Base-by-base conservation (phyloP, 2,797 vertebrate genomes). In the Siniperca scherzeri region DNA sequence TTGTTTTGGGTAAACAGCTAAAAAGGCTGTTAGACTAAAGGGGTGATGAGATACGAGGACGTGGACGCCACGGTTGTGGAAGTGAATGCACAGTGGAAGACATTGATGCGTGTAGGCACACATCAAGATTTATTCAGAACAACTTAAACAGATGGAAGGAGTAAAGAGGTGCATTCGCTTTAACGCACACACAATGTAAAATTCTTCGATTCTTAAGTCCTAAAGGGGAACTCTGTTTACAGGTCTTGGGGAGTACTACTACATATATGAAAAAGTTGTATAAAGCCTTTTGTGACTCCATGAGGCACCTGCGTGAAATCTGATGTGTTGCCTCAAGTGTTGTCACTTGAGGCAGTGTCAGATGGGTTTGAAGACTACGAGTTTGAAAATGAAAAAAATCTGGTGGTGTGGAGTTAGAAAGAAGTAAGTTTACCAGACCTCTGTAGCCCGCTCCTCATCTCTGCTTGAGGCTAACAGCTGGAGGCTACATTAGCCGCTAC, bases 1-100 rank as follows among this genome's bases (percentile, higher is more conserved):
- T 72, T 95, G 93, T 94, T 93, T 89, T 83, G 92, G 82, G 92
- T 94, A 94, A 95, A 95, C 92, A 91, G 70, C 70, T 81, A 90
- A 94, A 94, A 94, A 93, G 89, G 91, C 78, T 84, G 75, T 89
- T 77, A 44, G 77, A 85, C 87, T 88, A 59, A 91, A 91, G 87
- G 77, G 76, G 78, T 69, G 93, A 85, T 85, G 93, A 95, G 72
- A 88, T 78, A 87, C 5, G 56, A 80, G 87, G 82, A 77, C 22
- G 44, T 25, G 81, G 81, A 64, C 25, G 60, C 64, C 75, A 70
- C 25, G 62, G 83, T 70, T 70, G 78, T 82, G 85, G 80, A 83
- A 76, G 85, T 75, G 74, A 88, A 66, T 74, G 57, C 78, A 87
- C 70, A 77, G 65, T 66, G 40, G 59, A 60, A 3, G 61, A 61